A percentile compares a stretch with the other conserved stretches of the same genome.
Evolutionary conservation across 1,140 invertebrate genomes (phyloP).

Genomic region (Pseudomyrmex flavicornis): DNA sequence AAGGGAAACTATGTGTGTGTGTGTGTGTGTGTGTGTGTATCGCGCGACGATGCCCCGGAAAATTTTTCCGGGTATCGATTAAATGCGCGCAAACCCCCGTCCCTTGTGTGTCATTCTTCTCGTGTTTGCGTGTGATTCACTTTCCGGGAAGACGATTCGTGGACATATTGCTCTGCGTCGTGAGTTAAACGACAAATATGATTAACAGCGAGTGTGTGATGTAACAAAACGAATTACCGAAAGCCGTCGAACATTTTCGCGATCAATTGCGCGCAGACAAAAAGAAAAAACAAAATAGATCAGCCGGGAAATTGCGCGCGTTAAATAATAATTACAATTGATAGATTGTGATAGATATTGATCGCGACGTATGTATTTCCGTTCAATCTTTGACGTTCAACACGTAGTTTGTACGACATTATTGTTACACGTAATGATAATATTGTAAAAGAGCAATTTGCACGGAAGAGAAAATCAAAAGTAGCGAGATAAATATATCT

Average conservation of each 20-base stretch:
- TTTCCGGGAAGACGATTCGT: conserved; percentile 48
- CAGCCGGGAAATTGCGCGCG: no score
- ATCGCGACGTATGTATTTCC: conserved; percentile 8
- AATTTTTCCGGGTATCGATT: conserved; percentile 35
- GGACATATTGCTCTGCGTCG: conserved; percentile 40
- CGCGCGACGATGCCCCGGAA: conserved; percentile 3
- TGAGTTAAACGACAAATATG: conserved; percentile 34
- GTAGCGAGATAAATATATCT: neutral
- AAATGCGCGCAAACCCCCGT: conserved; percentile 29
- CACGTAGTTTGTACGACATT: conserved; percentile 9
- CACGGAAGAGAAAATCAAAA: conserved; percentile 45
- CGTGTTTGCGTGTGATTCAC: conserved; percentile 21
- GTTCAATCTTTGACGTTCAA: conserved; percentile 39
- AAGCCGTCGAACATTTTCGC: conserved; percentile 6
- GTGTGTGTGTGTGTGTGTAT: no score
- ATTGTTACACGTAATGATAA: neutral
- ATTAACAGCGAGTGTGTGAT: neutral
- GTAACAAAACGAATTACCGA: conserved; percentile 12
- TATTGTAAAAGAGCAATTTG: neutral
- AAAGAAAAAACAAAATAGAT: no score
- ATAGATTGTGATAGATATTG: neutral
- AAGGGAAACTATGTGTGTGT: conserved; percentile 12
- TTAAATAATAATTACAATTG: no score
- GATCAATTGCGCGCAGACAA: conserved; percentile 19
- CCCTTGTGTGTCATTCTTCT: conserved; percentile 15